These are phyloP conservation scores for Piscicola geometra DNA, from an alignment of 2,888 invertebrate genomes.

Conservation along the genomic window DNA sequence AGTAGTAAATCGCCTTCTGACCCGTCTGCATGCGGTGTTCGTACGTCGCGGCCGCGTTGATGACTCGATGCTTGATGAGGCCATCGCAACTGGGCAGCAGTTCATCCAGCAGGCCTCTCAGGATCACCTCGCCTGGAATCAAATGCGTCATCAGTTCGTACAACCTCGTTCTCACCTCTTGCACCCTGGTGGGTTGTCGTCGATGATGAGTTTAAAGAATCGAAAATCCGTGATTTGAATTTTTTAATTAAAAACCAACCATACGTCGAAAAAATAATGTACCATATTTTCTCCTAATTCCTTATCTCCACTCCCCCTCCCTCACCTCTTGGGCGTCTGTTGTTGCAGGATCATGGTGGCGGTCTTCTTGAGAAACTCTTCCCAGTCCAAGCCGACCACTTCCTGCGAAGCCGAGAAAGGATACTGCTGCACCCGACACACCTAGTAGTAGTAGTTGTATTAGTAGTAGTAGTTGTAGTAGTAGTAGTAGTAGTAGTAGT, in stretches of 20 bases:
- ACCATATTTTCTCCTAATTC: background rate
- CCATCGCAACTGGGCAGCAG: constrained; percentile 84
- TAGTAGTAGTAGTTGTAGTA: too few relatives aligned
- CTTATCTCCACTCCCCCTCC: background rate
- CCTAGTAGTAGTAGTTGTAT: too few relatives aligned
- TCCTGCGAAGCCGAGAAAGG: constrained; percentile 71
- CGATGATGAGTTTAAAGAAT: too few relatives aligned
- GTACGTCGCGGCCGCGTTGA: constrained; percentile 78
- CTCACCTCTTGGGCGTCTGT: constrained; percentile 69
- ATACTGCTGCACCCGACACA: constrained; percentile 79
- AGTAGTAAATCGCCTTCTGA: constrained; percentile 88
- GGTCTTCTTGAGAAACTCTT: constrained; percentile 76
- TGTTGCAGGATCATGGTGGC: constrained; percentile 78
- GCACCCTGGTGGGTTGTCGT: constrained; percentile 60
- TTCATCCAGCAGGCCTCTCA: constrained; percentile 77
- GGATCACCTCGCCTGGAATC: constrained; percentile 82
- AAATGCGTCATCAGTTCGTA: constrained; percentile 91
- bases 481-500: background rate
- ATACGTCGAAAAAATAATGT: too few relatives aligned
- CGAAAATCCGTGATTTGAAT: too few relatives aligned
- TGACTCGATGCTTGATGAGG: constrained; percentile 77
- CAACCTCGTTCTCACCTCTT: constrained; percentile 77
- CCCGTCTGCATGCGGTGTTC: constrained; percentile 88
- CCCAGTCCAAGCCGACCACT: constrained; percentile 87
- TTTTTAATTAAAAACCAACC: too few relatives aligned